These are phyloP conservation scores for Triplophysa tibetana DNA, from an alignment of 2,113 vertebrate genomes.

Conservation along the genomic window DNA sequence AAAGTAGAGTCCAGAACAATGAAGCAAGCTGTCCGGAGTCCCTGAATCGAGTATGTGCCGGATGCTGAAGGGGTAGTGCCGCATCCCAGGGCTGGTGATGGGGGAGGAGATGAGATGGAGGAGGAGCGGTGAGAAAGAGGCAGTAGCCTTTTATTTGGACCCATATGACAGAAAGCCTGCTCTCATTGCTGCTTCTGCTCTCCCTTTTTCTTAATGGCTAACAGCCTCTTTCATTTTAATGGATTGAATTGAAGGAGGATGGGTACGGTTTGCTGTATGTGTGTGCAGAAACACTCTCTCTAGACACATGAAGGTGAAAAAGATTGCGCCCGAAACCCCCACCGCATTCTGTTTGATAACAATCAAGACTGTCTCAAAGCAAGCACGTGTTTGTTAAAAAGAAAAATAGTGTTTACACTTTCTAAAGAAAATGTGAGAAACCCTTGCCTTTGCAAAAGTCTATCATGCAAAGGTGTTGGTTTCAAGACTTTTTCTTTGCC, in stretches of 20 bases:
- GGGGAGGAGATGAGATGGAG: constrained; percentile 31
- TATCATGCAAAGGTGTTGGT: neutral
- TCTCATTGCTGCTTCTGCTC: constrained; percentile 2
- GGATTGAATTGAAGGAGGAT: constrained; percentile 40
- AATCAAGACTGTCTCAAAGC: constrained; percentile 23
- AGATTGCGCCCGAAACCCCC: constrained; percentile 25
- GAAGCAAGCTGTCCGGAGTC: constrained; percentile 20
- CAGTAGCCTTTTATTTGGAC: constrained; percentile 48
- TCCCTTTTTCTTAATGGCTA: constrained; percentile 41
- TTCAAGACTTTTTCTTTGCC: no score
- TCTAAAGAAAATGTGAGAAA: neutral
- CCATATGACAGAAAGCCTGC: constrained; percentile 46
- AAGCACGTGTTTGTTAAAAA: neutral
- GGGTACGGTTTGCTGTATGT: neutral
- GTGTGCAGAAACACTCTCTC: constrained; percentile 2
- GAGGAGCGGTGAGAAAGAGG: constrained; percentile 5
- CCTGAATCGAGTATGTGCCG: neutral
- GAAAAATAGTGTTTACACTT: neutral
- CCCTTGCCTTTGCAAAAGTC: neutral
- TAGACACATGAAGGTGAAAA: constrained; percentile 38
- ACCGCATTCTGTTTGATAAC: constrained; percentile 16
- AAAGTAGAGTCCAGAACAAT: neutral
- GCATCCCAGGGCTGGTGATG: constrained; percentile 23
- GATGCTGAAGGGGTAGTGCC: constrained; percentile 21
- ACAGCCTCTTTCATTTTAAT: constrained; percentile 51